phyloP scores from a whole-genome alignment of 2,888 invertebrate genomes.

The Trypoxylon attenuatum region DNA sequence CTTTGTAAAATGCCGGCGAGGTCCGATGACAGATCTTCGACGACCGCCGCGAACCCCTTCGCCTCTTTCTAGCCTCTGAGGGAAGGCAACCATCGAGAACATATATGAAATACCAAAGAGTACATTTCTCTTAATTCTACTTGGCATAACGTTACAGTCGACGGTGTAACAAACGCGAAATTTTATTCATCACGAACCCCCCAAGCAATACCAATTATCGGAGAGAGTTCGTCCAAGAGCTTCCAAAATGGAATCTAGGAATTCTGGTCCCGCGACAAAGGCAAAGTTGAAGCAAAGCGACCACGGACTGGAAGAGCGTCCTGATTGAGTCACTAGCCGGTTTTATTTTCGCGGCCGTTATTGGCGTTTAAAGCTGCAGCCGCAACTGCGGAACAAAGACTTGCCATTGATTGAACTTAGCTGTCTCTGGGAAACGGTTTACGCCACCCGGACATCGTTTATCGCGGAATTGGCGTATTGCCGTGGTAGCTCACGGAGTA shows the following conservation, averaged over 20 bases:
- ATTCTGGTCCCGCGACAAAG: too few relatives aligned
- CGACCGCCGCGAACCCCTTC: too few relatives aligned
- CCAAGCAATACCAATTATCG: too few relatives aligned
- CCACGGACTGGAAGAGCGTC: constrained; percentile 7
- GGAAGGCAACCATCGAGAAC: too few relatives aligned
- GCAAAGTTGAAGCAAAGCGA: neutral
- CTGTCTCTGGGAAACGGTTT: constrained; percentile 69
- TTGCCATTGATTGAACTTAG: constrained; percentile 59
- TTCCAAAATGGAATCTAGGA: too few relatives aligned
- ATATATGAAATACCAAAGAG: too few relatives aligned
- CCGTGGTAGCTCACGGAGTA: constrained; percentile 15
- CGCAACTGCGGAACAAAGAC: constrained; percentile 60
- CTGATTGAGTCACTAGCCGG: constrained; percentile 67
- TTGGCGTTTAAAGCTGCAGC: constrained; percentile 53
- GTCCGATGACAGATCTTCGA: constrained; percentile 61
- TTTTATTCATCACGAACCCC: too few relatives aligned
- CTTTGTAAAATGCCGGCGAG: constrained; percentile 65
- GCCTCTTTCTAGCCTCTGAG: too few relatives aligned
- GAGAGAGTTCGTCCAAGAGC: too few relatives aligned
- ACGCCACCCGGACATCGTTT: constrained; percentile 38
- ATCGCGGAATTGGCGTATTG: constrained; percentile 18
- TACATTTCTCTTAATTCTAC: too few relatives aligned
- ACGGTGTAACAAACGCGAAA: too few relatives aligned
- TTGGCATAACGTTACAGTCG: too few relatives aligned
- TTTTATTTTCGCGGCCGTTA: constrained; percentile 63